These are phyloP conservation scores for Calliopum simillimum DNA, from an alignment of 2,888 invertebrate species.

Conservation along the genomic window DNA sequence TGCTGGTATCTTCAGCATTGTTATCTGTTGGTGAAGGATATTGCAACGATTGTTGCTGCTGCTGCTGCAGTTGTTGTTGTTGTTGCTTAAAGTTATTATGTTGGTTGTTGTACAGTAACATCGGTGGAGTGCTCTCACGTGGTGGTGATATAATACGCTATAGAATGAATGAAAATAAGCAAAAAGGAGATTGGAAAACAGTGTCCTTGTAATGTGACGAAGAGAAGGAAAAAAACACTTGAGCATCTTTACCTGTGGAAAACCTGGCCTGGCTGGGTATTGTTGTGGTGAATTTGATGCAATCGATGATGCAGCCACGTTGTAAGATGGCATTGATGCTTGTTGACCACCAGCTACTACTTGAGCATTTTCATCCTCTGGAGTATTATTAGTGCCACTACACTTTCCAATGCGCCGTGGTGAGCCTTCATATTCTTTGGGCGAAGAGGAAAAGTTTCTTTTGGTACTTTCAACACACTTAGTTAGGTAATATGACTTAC, in stretches of 20 bases:
- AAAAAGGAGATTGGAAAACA: slow-evolving; percentile 9
- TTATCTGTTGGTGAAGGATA: slow-evolving; percentile 56
- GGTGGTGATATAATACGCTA: slow-evolving; percentile 65
- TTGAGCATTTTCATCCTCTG: slow-evolving; percentile 13
- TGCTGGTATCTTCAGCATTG: slow-evolving; percentile 67
- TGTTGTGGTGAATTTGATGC: slow-evolving; percentile 70
- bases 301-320: slow-evolving; percentile 70
- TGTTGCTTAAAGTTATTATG: slow-evolving; percentile 47
- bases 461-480: background rate
- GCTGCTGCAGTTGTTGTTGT: slow-evolving; percentile 46
- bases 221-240: background rate
- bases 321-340: slow-evolving; percentile 47
- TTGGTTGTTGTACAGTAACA: slow-evolving; percentile 46
- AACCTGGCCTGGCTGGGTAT: slow-evolving; percentile 86
- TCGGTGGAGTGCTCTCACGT: slow-evolving; percentile 59
- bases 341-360: slow-evolving; percentile 33
- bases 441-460: slow-evolving; percentile 8
- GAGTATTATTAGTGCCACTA: slow-evolving; percentile 15
- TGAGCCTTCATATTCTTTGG: slow-evolving; percentile 89
- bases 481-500: too few relatives aligned
- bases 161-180: slow-evolving; percentile 23
- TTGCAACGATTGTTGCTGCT: slow-evolving; percentile 43
- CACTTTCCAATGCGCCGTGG: slow-evolving; percentile 83
- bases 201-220: slow-evolving; percentile 3
- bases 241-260: slow-evolving; percentile 75